Evolutionary conservation across 2,113 vertebrate genomes (phyloP).

Genomic region (Otus sunia): DNA sequence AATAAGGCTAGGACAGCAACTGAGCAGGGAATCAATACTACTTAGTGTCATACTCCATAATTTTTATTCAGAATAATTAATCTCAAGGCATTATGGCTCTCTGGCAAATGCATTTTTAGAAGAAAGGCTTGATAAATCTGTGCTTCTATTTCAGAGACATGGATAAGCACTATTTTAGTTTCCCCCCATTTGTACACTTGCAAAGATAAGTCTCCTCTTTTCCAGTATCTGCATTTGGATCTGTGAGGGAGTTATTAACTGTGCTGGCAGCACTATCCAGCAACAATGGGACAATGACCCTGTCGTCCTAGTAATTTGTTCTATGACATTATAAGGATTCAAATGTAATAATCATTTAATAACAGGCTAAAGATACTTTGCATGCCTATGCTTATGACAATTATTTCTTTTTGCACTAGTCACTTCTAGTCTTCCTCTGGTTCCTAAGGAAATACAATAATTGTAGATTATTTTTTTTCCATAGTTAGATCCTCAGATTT

Average conservation of each 20-base stretch:
- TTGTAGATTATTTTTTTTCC: neutral
- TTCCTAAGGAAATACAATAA: neutral
- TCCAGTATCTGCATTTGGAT: neutral
- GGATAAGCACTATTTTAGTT: neutral
- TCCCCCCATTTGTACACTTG: neutral
- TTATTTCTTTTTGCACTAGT: neutral
- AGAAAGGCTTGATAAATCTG: neutral
- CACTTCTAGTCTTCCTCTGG: neutral
- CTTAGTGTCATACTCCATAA: neutral
- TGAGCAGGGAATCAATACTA: neutral
- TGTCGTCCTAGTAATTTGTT: neutral
- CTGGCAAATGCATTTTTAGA: neutral
- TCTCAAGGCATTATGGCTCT: neutral
- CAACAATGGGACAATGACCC: neutral
- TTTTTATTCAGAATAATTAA: neutral
- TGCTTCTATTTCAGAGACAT: neutral
- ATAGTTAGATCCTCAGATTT: neutral
- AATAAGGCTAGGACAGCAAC: neutral
- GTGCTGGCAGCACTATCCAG: neutral
- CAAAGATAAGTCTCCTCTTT: neutral
- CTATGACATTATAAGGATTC: neutral
- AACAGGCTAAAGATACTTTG: neutral
- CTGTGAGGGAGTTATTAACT: neutral
- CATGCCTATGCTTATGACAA: neutral
- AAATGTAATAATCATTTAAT: conserved; percentile 15